Evolutionary conservation across 2,113 vertebrate species (phyloP), one percentile per base, ranked within the genome.

Genomic region (Carettochelys insculpta): DNA sequence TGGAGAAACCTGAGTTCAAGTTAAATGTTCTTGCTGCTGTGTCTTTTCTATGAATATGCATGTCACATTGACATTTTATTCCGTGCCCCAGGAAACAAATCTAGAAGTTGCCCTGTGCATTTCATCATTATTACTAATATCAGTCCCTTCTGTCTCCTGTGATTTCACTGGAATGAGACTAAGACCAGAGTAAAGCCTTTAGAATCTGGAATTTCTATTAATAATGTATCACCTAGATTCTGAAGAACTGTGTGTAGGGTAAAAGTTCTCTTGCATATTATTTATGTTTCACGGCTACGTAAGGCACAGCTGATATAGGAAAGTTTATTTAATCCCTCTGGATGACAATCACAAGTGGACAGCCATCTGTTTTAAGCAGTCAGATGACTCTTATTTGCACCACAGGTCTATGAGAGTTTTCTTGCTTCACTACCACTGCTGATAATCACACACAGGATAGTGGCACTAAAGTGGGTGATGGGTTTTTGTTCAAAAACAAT

Each of bases 341-440:
- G 71, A 45, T 45, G 43, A 12, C 27, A 29, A 45, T 75, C 41
- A 14, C 25, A 75, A 75, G 71, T 27, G 71, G 71, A 45, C 22
- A 45, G 96, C 94, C 85, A 89, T 90, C 80, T 96, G 85, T 86
- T 89, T 80, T 53, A n/a, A n/a, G 89, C 19, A 92, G 82, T 83
- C 76, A 88, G 82, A 85, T 92, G 91, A 88, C 38, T 29, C 77
- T 93, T 84, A 61, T 52, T 76, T 86, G 91, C 93, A 85, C 77
- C 50, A 50, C 56, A 68, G 87, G 77, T 73, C 86, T 81, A 65
- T 87, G 89, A 91, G 89, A 52, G 95, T 94, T 88, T 92, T 82
- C 85, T 77, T 61, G 77, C 89, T n/a, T 11, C 2, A 0, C 4
- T 80, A 71, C 25, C 80, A 6, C 25, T 3, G 22, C 1, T 43